These are phyloP conservation scores for Zosterops pallidus DNA, from an alignment of 2,113 vertebrate species.

Conservation along the genomic window DNA sequence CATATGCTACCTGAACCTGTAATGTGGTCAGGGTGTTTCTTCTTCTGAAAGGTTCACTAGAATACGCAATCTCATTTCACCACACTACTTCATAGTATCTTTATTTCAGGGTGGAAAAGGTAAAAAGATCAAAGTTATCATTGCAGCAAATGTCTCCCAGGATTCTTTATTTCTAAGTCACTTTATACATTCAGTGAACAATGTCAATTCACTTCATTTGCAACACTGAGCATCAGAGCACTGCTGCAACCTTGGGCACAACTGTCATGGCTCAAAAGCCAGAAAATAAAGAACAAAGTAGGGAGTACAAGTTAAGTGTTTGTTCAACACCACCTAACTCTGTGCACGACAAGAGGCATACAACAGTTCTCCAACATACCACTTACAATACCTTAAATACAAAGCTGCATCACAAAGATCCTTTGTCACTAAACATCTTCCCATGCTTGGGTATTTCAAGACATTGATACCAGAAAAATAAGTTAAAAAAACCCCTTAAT, in stretches of 20 bases:
- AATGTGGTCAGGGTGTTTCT: neutral
- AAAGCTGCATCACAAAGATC: neutral
- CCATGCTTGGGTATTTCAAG: neutral
- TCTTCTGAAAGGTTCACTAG: neutral
- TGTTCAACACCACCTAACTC: neutral
- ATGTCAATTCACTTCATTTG: neutral
- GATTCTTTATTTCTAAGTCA: neutral
- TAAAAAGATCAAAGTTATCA: neutral
- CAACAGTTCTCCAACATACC: accelerated
- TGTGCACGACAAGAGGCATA: neutral
- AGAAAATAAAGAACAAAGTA: neutral
- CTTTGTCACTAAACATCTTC: neutral
- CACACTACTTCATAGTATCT: neutral
- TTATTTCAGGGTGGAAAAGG: neutral
- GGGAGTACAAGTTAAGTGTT: neutral
- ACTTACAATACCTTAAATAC: neutral
- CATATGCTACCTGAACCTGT: neutral
- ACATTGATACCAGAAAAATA: neutral
- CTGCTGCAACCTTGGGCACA: neutral
- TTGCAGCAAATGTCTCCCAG: neutral
- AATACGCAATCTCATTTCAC: neutral
- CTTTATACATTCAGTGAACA: neutral
- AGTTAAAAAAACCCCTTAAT: neutral
- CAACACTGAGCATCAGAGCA: neutral
- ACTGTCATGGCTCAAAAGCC: neutral